These are phyloP conservation scores for western clawed frog (Xenopus tropicalis) DNA, from an alignment of 2,113 vertebrate species.

Conservation along the genomic window DNA sequence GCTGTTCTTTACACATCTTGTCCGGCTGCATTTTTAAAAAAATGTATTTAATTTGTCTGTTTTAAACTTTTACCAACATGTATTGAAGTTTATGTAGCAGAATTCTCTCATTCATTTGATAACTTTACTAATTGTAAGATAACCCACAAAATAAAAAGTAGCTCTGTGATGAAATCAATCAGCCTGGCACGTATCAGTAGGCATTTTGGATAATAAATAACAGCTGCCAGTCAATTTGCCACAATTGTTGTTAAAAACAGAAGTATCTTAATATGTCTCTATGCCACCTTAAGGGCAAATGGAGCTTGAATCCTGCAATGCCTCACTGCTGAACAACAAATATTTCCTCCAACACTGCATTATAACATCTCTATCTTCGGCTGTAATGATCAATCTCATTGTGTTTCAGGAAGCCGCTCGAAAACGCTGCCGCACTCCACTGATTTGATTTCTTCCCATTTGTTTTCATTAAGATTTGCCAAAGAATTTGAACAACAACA, in stretches of 20 bases:
- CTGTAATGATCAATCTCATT: slow-evolving; percentile 38
- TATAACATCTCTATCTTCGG: slow-evolving; percentile 18
- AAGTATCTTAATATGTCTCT: slow-evolving; percentile 41
- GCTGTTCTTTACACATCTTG: too few relatives aligned
- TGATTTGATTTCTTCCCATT: slow-evolving; percentile 42
- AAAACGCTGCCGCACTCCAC: slow-evolving; percentile 20
- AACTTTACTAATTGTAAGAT: too few relatives aligned
- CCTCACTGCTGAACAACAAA: slow-evolving; percentile 34
- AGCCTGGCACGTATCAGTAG: not conserved
- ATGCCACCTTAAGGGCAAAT: slow-evolving; percentile 28
- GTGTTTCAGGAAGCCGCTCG: slow-evolving; percentile 45
- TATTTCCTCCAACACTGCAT: slow-evolving; percentile 43
- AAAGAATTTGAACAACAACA: not conserved
- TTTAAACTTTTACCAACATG: too few relatives aligned
- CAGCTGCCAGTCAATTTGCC: slow-evolving; percentile 28
- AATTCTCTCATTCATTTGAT: too few relatives aligned
- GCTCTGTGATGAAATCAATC: too few relatives aligned
- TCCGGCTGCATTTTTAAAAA: too few relatives aligned
- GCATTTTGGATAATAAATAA: slow-evolving; percentile 27
- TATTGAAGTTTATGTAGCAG: too few relatives aligned
- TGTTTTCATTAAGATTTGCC: slow-evolving; percentile 26
- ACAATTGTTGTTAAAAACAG: slow-evolving; percentile 11
- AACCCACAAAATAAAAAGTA: too few relatives aligned
- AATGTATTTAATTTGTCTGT: too few relatives aligned
- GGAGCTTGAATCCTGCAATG: slow-evolving; percentile 21